Conservation (phyloP, 2,113 vertebrate genomes). For the Sclerurus mexicanus region DNA sequence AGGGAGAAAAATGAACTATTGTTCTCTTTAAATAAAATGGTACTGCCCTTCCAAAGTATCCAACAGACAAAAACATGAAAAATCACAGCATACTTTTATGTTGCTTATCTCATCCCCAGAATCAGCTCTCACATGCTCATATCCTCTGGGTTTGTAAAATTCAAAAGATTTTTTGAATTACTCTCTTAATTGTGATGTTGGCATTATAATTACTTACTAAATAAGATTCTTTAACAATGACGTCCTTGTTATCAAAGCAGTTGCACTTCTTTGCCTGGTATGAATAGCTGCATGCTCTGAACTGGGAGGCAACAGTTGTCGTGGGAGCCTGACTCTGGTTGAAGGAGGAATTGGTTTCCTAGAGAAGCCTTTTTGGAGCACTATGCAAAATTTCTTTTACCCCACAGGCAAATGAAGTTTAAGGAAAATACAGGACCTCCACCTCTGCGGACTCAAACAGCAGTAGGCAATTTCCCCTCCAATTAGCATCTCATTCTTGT, state of each 20-base stretch:
- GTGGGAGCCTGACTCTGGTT: background rate
- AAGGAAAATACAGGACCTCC: background rate
- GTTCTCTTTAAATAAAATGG: constrained; percentile 43
- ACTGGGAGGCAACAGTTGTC: background rate
- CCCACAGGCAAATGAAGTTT: background rate
- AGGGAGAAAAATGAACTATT: constrained; percentile 41
- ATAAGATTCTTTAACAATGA: constrained; percentile 42
- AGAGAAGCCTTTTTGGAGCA: background rate
- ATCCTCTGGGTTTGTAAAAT: constrained; percentile 40
- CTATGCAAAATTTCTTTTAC: background rate
- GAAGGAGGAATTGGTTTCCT: background rate
- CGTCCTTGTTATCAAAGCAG: constrained; percentile 2
- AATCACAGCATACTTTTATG: background rate
- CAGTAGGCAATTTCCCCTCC: background rate
- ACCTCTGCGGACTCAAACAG: background rate
- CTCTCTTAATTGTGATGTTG: constrained; percentile 34
- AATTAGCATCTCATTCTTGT: background rate
- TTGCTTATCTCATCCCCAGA: constrained; percentile 13
- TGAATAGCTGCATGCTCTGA: background rate
- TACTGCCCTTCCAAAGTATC: constrained; percentile 26
- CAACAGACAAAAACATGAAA: background rate
- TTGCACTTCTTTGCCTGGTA: background rate
- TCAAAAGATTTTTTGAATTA: constrained; percentile 53
- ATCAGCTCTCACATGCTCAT: constrained; percentile 12
- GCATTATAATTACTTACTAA: constrained; percentile 31